phyloP scores from a whole-genome alignment of 2,797 vertebrate genomes.

The Astyanax mexicanus region DNA sequence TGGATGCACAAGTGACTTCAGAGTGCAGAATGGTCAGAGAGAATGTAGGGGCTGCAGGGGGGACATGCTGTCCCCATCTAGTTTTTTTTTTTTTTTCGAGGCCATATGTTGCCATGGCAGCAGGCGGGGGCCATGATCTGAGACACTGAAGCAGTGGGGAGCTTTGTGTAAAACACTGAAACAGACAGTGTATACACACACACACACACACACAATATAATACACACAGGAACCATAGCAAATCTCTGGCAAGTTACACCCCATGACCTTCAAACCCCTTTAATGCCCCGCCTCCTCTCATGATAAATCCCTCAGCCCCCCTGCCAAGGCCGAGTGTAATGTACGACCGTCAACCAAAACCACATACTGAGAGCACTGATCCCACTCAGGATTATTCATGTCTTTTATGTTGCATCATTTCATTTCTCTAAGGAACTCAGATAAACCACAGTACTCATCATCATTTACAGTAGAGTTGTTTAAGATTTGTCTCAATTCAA shows the following conservation, averaged over 20 bases:
- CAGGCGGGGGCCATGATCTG: neutral
- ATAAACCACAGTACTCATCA: too few species aligned
- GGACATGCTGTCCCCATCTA: neutral
- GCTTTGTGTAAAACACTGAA: neutral
- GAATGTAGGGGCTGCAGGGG: neutral
- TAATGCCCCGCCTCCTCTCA: neutral
- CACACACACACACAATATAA: neutral
- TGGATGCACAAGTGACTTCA: neutral
- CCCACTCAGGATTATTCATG: neutral
- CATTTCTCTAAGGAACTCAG: neutral
- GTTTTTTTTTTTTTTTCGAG: too few species aligned
- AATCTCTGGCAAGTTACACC: neutral
- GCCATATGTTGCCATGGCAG: neutral
- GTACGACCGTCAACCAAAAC: neutral
- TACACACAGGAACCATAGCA: neutral
- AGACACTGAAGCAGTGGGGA: neutral
- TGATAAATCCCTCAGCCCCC: neutral
- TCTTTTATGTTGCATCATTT: conserved; percentile 1
- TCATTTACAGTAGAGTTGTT: too few species aligned
- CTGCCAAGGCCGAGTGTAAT: neutral
- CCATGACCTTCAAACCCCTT: neutral
- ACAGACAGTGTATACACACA: too few species aligned
- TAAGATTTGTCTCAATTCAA: too few species aligned
- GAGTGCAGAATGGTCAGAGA: neutral
- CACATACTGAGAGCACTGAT: neutral